Evolutionary conservation across 2,888 invertebrate species (phyloP).

Genomic region (Lamellibrachia satsuma): DNA sequence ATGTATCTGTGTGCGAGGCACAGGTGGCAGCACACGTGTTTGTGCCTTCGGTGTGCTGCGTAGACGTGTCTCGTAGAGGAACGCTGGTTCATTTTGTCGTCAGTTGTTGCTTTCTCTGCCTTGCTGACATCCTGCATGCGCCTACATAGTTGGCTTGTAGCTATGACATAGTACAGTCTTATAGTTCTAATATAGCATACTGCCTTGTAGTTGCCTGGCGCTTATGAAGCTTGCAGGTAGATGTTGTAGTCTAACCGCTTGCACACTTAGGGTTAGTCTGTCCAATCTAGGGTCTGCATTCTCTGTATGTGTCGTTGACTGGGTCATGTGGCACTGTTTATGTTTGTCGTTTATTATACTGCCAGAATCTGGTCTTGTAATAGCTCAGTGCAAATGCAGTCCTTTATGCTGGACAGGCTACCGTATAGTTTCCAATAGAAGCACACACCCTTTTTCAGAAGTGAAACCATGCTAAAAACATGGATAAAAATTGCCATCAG

Average conservation of each 20-base stretch:
- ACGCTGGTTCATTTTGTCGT: not conserved
- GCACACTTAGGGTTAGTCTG: not conserved
- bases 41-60: not conserved
- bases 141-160: constrained; percentile 17
- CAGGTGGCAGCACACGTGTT: not conserved
- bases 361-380: not conserved
- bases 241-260: not conserved
- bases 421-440: too few relatives aligned
- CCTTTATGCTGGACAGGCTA: too few relatives aligned
- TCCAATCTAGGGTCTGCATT: too few relatives aligned
- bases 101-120: not conserved
- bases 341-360: not conserved
- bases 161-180: not conserved
- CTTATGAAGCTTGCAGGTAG: not conserved
- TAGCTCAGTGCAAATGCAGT: not conserved
- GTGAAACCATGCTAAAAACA: too few relatives aligned
- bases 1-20: not conserved
- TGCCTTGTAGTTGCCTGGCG: not conserved
- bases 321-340: too few relatives aligned
- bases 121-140: not conserved
- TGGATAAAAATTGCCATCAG: too few relatives aligned
- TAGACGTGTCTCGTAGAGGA: not conserved
- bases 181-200: not conserved
- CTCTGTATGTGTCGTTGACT: not conserved
- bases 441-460: too few relatives aligned